These are phyloP conservation scores for Physella acuta DNA, from an alignment of 1,140 invertebrate genomes.

Conservation along the genomic window DNA sequence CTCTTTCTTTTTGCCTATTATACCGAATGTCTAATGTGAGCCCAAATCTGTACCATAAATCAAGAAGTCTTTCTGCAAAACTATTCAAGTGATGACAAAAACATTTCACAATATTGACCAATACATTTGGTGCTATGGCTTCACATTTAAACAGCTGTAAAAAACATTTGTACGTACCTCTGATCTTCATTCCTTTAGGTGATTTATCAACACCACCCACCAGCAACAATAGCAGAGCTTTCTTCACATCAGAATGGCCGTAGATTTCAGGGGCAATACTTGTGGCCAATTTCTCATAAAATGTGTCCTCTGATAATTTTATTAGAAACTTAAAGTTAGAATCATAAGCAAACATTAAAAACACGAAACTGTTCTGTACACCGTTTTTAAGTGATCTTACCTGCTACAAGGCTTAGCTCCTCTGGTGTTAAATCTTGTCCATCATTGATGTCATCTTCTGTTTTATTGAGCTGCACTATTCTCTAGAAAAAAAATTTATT, in stretches of 20 bases:
- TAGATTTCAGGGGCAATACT: slow-evolving; percentile 99
- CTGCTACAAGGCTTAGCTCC: slow-evolving; percentile 64
- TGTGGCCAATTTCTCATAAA: slow-evolving; percentile 88
- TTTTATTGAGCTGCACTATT: slow-evolving; percentile 78
- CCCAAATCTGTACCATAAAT: no score
- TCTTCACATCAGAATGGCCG: slow-evolving; percentile 97
- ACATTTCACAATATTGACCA: no score
- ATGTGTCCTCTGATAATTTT: slow-evolving; percentile 73
- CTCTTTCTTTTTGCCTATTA: no score
- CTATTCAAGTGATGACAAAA: no score
- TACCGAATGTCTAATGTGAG: no score
- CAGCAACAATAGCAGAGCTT: slow-evolving; percentile 87
- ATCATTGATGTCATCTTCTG: slow-evolving; percentile 73
- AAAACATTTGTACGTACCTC: slow-evolving; percentile 67
- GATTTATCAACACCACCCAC: slow-evolving; percentile 94
- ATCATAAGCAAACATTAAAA: no score
- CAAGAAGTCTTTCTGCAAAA: no score
- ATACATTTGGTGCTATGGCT: no score
- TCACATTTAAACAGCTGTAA: no score
- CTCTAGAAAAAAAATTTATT: slow-evolving; percentile 61
- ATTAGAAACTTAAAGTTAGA: background rate
- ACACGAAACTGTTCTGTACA: no score
- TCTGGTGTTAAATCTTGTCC: slow-evolving; percentile 75
- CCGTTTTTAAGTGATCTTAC: no score
- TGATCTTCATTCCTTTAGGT: slow-evolving; percentile 73